Conservation (phyloP, 2,797 vertebrate genomes). For the Centroberyx gerrardi region DNA sequence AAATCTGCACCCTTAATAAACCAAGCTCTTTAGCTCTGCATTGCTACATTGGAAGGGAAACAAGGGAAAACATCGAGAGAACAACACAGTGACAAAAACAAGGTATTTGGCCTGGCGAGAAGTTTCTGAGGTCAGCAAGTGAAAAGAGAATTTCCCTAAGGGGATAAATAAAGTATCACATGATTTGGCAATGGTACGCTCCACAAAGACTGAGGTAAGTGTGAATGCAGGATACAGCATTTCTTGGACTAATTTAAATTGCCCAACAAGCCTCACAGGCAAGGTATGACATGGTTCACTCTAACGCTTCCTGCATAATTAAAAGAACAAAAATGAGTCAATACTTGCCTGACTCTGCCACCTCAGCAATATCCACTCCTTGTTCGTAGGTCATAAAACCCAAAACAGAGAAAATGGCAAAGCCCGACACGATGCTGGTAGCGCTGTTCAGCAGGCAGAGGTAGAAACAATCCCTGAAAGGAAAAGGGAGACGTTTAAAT, state of each 20-base stretch:
- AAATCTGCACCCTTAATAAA: too few species aligned
- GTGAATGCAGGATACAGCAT: too few species aligned
- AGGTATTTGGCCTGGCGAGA: too few species aligned
- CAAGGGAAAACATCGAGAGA: neutral
- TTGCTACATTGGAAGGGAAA: neutral
- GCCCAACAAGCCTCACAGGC: too few species aligned
- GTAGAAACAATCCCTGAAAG: constrained; percentile 90
- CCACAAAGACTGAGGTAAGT: too few species aligned
- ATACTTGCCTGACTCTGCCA: constrained; percentile 91
- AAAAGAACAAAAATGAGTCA: neutral
- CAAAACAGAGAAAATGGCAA: constrained; percentile 93
- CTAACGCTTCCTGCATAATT: neutral
- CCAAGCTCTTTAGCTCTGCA: constrained; percentile 3
- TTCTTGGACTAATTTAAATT: too few species aligned
- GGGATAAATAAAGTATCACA: too few species aligned
- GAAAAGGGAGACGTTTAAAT: neutral
- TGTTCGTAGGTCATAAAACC: constrained; percentile 94
- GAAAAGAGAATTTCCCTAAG: too few species aligned
- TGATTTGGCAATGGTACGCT: too few species aligned
- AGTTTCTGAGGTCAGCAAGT: too few species aligned
- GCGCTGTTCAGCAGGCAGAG: constrained; percentile 93
- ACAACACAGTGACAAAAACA: neutral
- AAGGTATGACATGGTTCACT: neutral
- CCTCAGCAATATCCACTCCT: constrained; percentile 92
- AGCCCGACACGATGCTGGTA: constrained; percentile 93